Base-by-base conservation (phyloP, 2,113 vertebrate species). In the Notarius lentiginosus region DNA sequence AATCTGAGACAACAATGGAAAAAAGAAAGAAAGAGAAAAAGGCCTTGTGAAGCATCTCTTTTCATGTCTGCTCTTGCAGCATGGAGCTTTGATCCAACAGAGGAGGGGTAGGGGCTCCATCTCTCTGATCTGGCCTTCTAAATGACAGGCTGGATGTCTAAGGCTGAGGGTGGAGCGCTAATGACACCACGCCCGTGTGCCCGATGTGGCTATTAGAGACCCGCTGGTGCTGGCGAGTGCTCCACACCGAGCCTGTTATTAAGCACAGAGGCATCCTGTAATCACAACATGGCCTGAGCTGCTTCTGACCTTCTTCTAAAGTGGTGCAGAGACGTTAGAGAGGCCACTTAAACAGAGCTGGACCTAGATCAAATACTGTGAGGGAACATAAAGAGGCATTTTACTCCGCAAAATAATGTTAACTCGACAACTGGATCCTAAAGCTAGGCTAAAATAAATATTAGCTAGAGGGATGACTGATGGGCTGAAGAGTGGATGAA, bases 241-340 rank as follows among this genome's bases (percentile, higher is more conserved):
- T 91, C 90, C 87, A 94, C 91, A 90, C 92, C 91, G 89, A 93
- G 93, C 94, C 94, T 95, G 93, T 95, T 93, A 95, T 95, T 95
- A 96, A 66, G 86, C 89, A 86, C 87, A 22, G 76, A 84, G 87
- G 88, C 92, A 92, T 94, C 94, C 94, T 95, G 92, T 95, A 95
- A 96, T 95, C 94, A 94, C 83, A 85, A 76, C 82, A 66, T 65
- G 73, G 77, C 79, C 72, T 1, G 60, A 85, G 83, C 61, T 77
- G 84, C 73, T 82, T 86, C 68, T 76, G 61, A 82, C 83, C 68
- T 24, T 68, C 55, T 75, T 20, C 55, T 84, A 75, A 84, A 56
- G 18, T 56, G 83, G 27, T 58, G 27, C 63, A 51, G 22, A 61
- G 22, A 20, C 6, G 27, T 73, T 84, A 30, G 66, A 30, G 49